Evolutionary conservation across 2,113 vertebrate genomes (phyloP).

Genomic region (Butastur rufipennis): DNA sequence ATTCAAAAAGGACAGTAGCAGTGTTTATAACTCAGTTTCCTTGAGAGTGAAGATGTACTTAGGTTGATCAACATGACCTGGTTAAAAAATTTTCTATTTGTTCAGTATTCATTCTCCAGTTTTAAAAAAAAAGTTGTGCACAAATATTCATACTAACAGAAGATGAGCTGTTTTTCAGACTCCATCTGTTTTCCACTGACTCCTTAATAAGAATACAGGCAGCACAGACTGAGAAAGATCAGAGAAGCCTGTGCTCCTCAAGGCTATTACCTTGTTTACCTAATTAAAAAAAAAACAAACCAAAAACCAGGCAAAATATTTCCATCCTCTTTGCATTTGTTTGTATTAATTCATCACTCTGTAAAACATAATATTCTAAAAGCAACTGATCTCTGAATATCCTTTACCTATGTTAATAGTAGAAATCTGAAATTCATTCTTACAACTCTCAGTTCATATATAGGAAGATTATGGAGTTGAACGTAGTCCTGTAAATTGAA

Average conservation of each 20-base stretch:
- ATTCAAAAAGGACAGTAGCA: neutral
- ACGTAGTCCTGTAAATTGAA: neutral
- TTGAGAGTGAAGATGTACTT: neutral
- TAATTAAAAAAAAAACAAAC: neutral
- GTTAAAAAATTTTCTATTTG: neutral
- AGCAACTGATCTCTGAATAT: neutral
- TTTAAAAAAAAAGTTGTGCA: neutral
- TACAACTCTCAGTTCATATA: neutral
- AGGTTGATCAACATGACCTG: neutral
- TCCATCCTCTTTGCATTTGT: neutral
- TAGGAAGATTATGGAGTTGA: neutral
- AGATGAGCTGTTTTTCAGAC: neutral
- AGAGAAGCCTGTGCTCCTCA: neutral
- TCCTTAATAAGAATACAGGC: neutral
- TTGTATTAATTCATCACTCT: neutral
- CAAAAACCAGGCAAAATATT: neutral
- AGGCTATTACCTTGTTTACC: neutral
- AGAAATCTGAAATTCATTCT: neutral
- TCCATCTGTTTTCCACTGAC: neutral
- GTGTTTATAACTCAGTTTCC: neutral
- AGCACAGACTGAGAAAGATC: neutral
- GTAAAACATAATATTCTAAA: neutral
- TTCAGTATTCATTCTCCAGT: neutral
- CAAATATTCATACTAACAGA: neutral
- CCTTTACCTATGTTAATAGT: neutral